Percentiles rank a stretch among this genome's conserved stretches.
Conservation (phyloP, 2,797 vertebrate genomes). For the Semaprochilodus insignis region DNA sequence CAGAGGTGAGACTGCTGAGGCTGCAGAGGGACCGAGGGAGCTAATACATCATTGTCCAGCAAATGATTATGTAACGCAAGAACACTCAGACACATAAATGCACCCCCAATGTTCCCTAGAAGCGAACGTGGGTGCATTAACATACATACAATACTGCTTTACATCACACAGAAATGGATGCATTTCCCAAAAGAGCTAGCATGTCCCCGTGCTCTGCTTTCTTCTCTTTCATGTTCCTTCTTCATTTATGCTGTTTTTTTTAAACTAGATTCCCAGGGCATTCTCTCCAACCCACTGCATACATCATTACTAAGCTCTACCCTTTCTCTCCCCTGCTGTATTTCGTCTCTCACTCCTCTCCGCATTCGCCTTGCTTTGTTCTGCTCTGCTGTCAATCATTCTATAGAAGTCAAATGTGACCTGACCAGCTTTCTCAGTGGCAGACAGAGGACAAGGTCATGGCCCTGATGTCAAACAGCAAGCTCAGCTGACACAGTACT, state of each 20-base stretch:
- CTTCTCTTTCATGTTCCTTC: background rate
- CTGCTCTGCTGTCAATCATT: background rate
- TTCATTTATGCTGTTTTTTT: background rate
- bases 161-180: constrained; percentile 7
- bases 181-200: background rate
- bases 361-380: background rate
- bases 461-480: background rate
- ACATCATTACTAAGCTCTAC: background rate
- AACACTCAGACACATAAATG: background rate
- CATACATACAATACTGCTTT: background rate
- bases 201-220: background rate
- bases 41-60: background rate
- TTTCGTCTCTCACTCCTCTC: constrained; percentile 30
- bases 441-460: background rate
- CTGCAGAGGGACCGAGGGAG: constrained; percentile 10
- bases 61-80: background rate
- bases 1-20: constrained; percentile 10
- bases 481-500: background rate
- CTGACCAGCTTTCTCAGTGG: background rate
- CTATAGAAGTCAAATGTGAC: background rate
- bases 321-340: constrained; percentile 1
- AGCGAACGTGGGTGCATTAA: background rate
- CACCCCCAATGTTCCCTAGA: constrained; percentile 2
- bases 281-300: background rate
- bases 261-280: background rate